Base-by-base conservation (phyloP, 2,113 vertebrate species). In the Cyanocitta stelleri region DNA sequence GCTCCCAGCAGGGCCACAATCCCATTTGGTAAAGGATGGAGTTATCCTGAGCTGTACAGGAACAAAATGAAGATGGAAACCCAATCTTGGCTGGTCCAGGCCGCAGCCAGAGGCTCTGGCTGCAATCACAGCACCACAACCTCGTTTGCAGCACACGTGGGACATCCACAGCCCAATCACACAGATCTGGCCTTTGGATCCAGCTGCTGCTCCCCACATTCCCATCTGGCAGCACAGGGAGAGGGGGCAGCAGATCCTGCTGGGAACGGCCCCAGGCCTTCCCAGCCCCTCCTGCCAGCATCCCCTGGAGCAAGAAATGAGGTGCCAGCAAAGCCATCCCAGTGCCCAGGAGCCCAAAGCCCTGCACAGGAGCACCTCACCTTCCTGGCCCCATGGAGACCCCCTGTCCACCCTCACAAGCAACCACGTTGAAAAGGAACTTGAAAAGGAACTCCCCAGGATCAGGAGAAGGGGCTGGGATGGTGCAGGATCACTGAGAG, bases 41-140 rank as follows among this genome's bases (percentile, higher is more conserved):
- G 35, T 71, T 39, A 41, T 7, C 58, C 58, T 61, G 35, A 61
- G 23, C 58, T 26, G 58, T 18, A 26, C 35, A 37, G 58, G 58
- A 61, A 37, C 23, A 61, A 92, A 85, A 94, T 82, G 86, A 85
- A 72, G 89, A 71, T 75, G 58, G 39, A 88, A 87, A 75, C 29
- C 87, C 43, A 76, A 19, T 41, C 74, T 46, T 3, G 1, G 20
- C 44, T 27, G 13, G 35, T 16, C 49, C 77, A 64, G 72, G 32
- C 44, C 17, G 52, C 24, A 39, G 84, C 85, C 81, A 69, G 84
- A 37, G 68, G 59, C 81, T 73, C 39, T 48, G 44, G 52, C 73
- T 86, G 81, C 59, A 89, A 48, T 77, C 87, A 62, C 11, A 4
- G 69, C 64, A 27, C 29, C 64, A 49, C 81, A 89, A 18, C 64